phyloP scores from a whole-genome alignment of 2,797 vertebrate genomes.

The Urosaurus nigricauda region DNA sequence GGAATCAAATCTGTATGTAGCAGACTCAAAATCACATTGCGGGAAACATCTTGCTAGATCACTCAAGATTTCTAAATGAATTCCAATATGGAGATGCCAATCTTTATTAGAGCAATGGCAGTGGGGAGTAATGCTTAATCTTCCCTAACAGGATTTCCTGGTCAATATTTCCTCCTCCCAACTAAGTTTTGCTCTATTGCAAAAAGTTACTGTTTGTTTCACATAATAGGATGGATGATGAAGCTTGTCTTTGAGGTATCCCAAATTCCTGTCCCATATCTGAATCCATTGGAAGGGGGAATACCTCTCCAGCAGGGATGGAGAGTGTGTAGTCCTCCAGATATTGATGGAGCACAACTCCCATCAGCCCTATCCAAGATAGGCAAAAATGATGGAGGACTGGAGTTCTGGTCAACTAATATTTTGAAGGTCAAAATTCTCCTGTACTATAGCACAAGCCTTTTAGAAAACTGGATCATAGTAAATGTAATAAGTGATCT shows the following conservation, averaged over 20 bases:
- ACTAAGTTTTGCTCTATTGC: neutral
- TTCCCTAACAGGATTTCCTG: neutral
- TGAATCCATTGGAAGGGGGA: neutral
- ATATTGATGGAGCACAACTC: neutral
- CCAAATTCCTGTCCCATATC: neutral
- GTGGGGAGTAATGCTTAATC: neutral
- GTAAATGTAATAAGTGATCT: neutral
- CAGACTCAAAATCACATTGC: no score
- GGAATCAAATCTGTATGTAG: no score
- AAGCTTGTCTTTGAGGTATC: neutral
- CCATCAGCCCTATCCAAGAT: neutral
- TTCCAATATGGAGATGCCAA: no score
- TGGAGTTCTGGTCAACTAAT: neutral
- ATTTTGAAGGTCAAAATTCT: neutral
- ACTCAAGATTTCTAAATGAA: neutral
- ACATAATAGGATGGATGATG: no score
- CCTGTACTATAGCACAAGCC: neutral
- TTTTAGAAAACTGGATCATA: conserved; percentile 2
- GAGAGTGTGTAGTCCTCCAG: neutral
- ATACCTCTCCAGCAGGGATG: neutral
- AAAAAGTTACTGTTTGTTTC: neutral
- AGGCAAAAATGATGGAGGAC: neutral
- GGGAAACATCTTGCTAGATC: neutral
- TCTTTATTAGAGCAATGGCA: neutral
- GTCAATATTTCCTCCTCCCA: neutral